Percentiles rank a stretch among this genome's conserved stretches.
phyloP scores from a whole-genome alignment of 2,888 invertebrate genomes.

The Dimorphilus gyrociliatus region DNA sequence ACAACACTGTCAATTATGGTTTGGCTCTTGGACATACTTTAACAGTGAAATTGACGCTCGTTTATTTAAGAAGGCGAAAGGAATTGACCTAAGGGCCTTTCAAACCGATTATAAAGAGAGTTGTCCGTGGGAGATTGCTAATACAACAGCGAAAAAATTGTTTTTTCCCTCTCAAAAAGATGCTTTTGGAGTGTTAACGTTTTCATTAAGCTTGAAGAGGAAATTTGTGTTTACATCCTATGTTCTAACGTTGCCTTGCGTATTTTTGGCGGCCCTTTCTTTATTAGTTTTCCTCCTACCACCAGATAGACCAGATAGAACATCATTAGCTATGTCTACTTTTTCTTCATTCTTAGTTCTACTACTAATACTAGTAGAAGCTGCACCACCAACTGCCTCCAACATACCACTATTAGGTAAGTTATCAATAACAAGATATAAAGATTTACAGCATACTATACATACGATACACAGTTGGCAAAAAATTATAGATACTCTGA shows the following conservation, averaged over 20 bases:
- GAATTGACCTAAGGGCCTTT: conserved; percentile 10
- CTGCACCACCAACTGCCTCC: conserved; percentile 3
- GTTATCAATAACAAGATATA: too few species aligned
- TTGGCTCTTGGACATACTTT: conserved; percentile 11
- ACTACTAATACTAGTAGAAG: conserved; percentile 4
- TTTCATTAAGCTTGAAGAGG: conserved; percentile 6
- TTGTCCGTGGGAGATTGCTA: conserved; percentile 3
- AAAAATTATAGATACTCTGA: too few species aligned
- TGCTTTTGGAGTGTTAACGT: conserved; percentile 7
- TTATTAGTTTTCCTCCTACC: conserved; percentile 9
- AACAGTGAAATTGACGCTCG: too few species aligned
- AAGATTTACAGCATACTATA: too few species aligned
- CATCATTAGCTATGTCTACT: conserved; percentile 6
- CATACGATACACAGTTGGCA: too few species aligned
- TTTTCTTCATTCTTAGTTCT: conserved; percentile 1
- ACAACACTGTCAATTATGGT: conserved; percentile 3
- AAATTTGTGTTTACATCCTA: conserved; percentile 8
- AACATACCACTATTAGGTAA: conserved; percentile 3
- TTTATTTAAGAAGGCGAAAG: too few species aligned
- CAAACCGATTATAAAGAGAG: conserved; percentile 8
- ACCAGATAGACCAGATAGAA: conserved; percentile 8
- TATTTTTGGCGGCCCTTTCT: conserved; percentile 7
- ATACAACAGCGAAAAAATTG: too few species aligned
- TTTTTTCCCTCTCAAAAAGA: conserved; percentile 4
- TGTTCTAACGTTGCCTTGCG: conserved; percentile 8